phyloP scores from a whole-genome alignment of 2,888 invertebrate genomes.

The Hipparchia sbordonii region DNA sequence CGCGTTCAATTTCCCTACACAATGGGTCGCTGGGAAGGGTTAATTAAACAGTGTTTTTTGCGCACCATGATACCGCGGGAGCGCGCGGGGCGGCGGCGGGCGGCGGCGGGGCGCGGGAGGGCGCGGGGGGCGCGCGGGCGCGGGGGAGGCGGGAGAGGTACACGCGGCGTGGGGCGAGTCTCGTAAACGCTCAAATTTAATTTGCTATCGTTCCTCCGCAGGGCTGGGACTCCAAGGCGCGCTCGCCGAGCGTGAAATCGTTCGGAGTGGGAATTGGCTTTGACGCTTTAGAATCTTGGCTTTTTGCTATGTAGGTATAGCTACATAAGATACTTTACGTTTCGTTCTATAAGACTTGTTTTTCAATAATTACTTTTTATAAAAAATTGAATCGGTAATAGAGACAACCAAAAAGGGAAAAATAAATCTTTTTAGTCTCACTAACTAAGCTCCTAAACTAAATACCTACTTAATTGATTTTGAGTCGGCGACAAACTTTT shows the following conservation, averaged over 20 bases:
- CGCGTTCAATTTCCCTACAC: conserved; percentile 26
- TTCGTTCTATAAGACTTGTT: no score
- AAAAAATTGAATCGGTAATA: no score
- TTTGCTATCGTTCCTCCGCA: conserved; percentile 29
- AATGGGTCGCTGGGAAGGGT: conserved; percentile 33
- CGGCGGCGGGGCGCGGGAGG: background rate
- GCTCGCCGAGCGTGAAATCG: background rate
- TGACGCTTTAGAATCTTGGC: no score
- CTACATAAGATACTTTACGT: no score
- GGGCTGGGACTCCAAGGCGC: background rate
- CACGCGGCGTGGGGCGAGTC: conserved; percentile 1
- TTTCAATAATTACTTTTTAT: no score
- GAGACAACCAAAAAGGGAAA: no score
- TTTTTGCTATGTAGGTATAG: no score
- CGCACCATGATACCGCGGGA: conserved; percentile 24
- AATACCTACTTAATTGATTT: no score
- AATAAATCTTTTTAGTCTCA: no score
- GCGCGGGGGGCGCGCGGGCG: background rate
- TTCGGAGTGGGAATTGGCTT: no score
- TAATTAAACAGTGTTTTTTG: conserved; percentile 36
- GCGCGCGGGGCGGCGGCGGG: conserved; percentile 5
- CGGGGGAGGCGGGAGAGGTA: background rate
- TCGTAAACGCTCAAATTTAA: conserved; percentile 36
- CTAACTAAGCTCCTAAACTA: no score
- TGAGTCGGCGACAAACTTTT: no score